phyloP scores from a whole-genome alignment of 1,140 invertebrate genomes.

The Paracyclopina nana region DNA sequence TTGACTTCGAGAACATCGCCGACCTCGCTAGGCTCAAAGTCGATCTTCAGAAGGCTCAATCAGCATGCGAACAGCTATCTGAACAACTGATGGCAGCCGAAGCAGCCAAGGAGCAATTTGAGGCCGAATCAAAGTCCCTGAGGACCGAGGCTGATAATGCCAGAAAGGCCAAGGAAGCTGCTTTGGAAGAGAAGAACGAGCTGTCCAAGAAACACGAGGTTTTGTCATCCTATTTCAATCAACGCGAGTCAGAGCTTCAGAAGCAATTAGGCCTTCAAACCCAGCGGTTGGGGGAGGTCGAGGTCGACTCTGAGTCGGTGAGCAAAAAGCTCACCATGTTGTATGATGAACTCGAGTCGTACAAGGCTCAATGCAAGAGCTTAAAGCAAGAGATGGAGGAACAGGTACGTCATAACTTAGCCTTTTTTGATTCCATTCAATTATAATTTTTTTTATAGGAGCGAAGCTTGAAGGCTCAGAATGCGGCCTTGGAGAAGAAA shows the following conservation, averaged over 20 bases:
- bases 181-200: constrained; percentile 5
- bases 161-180: not conserved
- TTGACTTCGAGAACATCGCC: not conserved
- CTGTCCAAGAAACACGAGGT: constrained; percentile 2
- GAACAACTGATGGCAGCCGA: not conserved
- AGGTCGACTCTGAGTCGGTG: not conserved
- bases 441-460: not conserved
- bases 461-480: constrained; percentile 14
- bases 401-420: no score
- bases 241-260: constrained; percentile 8
- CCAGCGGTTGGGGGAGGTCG: not conserved
- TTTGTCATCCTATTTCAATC: constrained; percentile 9
- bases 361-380: constrained; percentile 10
- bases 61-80: constrained; percentile 1
- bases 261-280: constrained; percentile 9
- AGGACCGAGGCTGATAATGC: not conserved
- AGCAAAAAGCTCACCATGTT: not conserved
- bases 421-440: not conserved
- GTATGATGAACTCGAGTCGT: constrained; percentile 5
- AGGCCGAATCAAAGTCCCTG: not conserved
- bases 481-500: constrained; percentile 13
- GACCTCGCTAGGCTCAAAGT: not conserved
- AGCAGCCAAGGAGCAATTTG: not conserved
- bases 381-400: constrained; percentile 16
- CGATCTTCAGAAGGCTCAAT: not conserved